Evolutionary conservation across 2,888 invertebrate species (phyloP).

Genomic region (Lithodes maja): DNA sequence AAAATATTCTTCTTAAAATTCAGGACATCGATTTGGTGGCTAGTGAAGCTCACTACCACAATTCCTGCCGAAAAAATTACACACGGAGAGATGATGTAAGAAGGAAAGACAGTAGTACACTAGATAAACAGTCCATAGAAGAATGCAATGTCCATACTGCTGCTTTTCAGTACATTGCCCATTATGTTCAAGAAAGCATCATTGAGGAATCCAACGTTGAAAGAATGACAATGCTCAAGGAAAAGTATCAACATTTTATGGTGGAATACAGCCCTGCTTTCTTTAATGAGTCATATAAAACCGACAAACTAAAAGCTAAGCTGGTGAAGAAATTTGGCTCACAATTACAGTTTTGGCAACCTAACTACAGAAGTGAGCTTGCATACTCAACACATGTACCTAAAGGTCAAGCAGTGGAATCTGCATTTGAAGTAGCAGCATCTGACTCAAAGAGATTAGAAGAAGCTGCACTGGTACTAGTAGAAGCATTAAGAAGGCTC

Average conservation of each 20-base stretch:
- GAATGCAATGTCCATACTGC: background rate
- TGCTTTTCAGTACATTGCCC: background rate
- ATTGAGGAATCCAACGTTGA: conserved; percentile 6
- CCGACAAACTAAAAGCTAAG: conserved; percentile 9
- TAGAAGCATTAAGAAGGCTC: background rate
- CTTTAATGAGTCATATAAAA: background rate
- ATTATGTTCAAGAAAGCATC: conserved; percentile 6
- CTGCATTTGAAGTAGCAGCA: conserved; percentile 31
- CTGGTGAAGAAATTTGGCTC: conserved; percentile 14
- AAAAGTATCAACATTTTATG: background rate
- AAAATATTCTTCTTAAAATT: background rate
- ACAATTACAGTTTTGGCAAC: conserved; percentile 19
- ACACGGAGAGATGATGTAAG: background rate
- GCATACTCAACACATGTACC: conserved; percentile 1
- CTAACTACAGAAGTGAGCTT: conserved; percentile 30
- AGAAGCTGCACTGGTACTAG: background rate
- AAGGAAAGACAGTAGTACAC: background rate
- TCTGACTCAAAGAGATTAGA: conserved; percentile 1
- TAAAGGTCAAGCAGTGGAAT: conserved; percentile 14
- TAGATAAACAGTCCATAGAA: background rate
- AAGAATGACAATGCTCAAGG: background rate
- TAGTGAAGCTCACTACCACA: conserved; percentile 9
- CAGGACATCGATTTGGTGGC: background rate
- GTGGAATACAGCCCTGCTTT: background rate
- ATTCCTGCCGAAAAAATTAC: background rate